A percentile compares a stretch with the other conserved stretches of the same genome.
Conservation (phyloP, 2,113 vertebrate species). For the Mormoops blainvillei region DNA sequence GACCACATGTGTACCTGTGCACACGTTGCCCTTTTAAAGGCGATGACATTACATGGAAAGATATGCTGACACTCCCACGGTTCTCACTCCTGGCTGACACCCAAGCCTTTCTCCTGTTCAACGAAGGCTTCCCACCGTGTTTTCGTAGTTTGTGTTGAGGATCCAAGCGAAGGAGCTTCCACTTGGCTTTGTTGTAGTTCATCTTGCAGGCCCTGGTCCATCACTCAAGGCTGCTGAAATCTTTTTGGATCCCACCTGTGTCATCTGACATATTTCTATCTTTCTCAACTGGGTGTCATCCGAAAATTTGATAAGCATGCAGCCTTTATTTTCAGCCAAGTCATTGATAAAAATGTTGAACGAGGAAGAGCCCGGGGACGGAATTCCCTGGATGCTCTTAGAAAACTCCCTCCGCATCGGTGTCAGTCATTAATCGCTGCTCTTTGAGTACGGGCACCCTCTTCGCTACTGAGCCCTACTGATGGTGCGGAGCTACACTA, state of each 20-base stretch:
- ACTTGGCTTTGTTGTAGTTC: background rate
- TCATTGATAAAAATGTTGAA: conserved; percentile 38
- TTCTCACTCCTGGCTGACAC: background rate
- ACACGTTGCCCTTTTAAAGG: background rate
- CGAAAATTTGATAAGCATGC: background rate
- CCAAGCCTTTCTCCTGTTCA: background rate
- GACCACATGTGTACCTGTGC: background rate
- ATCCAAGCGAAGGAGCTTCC: background rate
- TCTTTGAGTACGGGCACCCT: background rate
- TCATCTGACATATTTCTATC: conserved; percentile 16
- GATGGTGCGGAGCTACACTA: too few relatives aligned
- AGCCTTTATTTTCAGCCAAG: conserved; percentile 7
- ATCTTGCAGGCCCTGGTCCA: background rate
- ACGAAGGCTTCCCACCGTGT: background rate
- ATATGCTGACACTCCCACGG: background rate
- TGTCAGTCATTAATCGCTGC: background rate
- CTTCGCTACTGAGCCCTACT: background rate
- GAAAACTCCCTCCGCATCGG: background rate
- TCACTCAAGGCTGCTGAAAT: conserved; percentile 30
- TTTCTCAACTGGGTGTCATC: conserved; percentile 12
- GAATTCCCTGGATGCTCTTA: background rate
- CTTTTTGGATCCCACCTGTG: conserved; percentile 3
- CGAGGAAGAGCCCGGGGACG: background rate
- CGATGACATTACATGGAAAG: background rate
- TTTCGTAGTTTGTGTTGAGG: background rate